phyloP scores from a whole-genome alignment of 2,888 invertebrate species.

The Drepana falcataria region DNA sequence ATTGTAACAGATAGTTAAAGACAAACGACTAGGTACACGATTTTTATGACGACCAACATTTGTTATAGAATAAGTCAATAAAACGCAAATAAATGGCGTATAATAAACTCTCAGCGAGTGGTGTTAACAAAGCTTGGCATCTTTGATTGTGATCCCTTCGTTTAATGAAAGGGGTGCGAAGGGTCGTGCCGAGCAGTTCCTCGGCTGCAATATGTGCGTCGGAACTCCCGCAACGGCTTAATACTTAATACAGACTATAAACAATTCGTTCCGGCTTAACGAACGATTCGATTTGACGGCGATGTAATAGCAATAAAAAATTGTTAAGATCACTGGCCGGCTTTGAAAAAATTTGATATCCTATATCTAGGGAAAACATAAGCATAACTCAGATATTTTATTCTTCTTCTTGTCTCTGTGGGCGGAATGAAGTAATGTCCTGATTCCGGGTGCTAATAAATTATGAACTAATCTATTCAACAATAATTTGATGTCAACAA shows the following conservation, averaged over 20 bases:
- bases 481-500: too few relatives aligned
- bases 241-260: slow-evolving; percentile 65
- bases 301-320: slow-evolving; percentile 54
- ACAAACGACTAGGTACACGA: too few relatives aligned
- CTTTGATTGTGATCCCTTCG: slow-evolving; percentile 57
- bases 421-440: too few relatives aligned
- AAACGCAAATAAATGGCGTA: slow-evolving; percentile 24
- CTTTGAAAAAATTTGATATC: slow-evolving; percentile 28
- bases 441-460: too few relatives aligned
- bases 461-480: too few relatives aligned
- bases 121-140: slow-evolving; percentile 53
- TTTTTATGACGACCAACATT: too few relatives aligned
- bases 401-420: too few relatives aligned
- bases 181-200: slow-evolving; percentile 37
- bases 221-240: slow-evolving; percentile 53
- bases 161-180: slow-evolving; percentile 39
- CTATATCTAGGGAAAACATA: too few relatives aligned
- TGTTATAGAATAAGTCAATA: slow-evolving; percentile 6
- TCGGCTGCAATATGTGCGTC: slow-evolving; percentile 56
- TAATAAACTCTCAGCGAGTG: slow-evolving; percentile 27
- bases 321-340: slow-evolving; percentile 50
- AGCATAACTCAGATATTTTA: too few relatives aligned
- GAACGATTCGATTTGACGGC: slow-evolving; percentile 54
- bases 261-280: slow-evolving; percentile 66
- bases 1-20: too few relatives aligned